Evolutionary conservation across 2,888 invertebrate genomes (phyloP), one percentile per base, ranked within the genome.

Genomic region (Mimumesa dahlbomi): DNA sequence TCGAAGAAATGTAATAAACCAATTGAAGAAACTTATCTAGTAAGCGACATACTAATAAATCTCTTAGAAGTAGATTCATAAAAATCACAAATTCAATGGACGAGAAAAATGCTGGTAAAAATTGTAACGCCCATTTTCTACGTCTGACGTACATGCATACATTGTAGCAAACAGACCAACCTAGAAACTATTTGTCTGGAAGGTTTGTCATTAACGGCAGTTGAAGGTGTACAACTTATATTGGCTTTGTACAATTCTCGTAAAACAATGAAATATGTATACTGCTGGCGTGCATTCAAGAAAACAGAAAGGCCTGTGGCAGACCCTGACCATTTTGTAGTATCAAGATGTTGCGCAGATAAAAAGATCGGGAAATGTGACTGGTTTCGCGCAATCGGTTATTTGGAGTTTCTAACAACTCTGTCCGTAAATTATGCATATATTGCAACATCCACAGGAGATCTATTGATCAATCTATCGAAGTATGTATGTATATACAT

Each of bases 401-500:
- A 65, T 18, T 61, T 83, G 9, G 65, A 80, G 42, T 69, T 46
- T 49, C 77, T 83, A 46, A 79, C 80, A n/a, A 82, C 73, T 4
- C 65, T 83, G 53, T 80, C 82, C 19, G 65, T 82, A 48, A 83
- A 83, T 63, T 82, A 82, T 43, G 75, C 76, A 6, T 82, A 82
- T 52, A 73, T 82, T 53, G 82, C 82, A 16, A 82, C 82, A 66
- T 80, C 82, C 45, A 75, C 70, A 13, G 82, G 81, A 34, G 81
- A 82, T 57, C 67, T 82, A 11, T 79, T 82, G 19, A 53, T 82
- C 52, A 59, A 56, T 67, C 67, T 82, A 49, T 72, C 82, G 61
- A 81, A 74, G 82, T 82, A 62, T 2, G 43, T 46, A n/a, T 22
- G 29, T 29, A 29, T 29, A 9, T 29, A 29, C 9, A 2, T 6